Conservation (phyloP, 2,797 vertebrate species). For the Petrocephalus sullivani region DNA sequence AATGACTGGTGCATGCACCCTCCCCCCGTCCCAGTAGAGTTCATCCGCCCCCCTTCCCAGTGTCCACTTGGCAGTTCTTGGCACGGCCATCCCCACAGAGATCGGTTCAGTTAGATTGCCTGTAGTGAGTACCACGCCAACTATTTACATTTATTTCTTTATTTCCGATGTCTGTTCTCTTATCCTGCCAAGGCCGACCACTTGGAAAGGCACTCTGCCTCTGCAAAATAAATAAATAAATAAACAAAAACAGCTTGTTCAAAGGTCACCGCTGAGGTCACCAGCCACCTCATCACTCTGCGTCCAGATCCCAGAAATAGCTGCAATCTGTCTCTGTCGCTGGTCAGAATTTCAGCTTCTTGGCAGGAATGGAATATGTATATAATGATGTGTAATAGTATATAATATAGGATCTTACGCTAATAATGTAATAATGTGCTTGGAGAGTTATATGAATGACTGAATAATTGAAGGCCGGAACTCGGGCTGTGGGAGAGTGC, state of each 20-base stretch:
- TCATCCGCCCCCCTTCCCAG: background rate
- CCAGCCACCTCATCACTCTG: background rate
- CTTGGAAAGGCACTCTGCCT: background rate
- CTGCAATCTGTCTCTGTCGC: background rate
- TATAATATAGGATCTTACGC: background rate
- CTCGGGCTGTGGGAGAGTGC: background rate
- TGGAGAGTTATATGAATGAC: background rate
- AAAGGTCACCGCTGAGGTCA: slow-evolving; percentile 13
- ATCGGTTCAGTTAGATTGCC: slow-evolving; percentile 5
- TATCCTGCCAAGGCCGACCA: background rate
- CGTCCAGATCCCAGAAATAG: background rate
- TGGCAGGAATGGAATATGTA: background rate
- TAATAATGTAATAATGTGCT: background rate
- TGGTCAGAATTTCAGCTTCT: background rate
- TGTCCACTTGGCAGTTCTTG: background rate
- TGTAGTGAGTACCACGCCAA: background rate
- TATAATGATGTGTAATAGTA: background rate
- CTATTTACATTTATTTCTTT: slow-evolving; percentile 1
- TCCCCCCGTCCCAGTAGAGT: background rate
- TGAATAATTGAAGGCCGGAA: background rate
- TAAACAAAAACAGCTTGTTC: background rate
- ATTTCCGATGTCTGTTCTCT: background rate
- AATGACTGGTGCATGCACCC: background rate
- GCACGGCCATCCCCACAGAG: background rate
- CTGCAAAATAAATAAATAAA: background rate